Evolutionary conservation across 2,888 invertebrate genomes (phyloP).

Genomic region (Itoplectis maculator): DNA sequence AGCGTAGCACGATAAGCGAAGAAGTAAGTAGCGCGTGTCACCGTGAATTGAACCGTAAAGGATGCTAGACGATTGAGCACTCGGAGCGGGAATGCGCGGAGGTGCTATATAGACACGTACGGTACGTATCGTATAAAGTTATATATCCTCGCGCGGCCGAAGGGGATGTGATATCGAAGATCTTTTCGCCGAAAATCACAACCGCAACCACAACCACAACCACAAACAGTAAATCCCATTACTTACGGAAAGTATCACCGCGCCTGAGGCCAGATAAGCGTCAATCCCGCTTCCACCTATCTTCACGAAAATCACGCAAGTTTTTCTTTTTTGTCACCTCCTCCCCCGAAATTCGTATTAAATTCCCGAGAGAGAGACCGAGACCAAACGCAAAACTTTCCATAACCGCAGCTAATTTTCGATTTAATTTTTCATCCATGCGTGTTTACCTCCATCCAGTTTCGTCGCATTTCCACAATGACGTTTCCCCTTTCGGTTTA

Average conservation of each 20-base stretch:
- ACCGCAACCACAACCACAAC: background rate
- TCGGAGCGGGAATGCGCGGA: background rate
- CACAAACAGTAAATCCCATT: constrained; percentile 6
- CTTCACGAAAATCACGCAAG: background rate
- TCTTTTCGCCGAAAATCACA: constrained; percentile 14
- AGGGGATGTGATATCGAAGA: background rate
- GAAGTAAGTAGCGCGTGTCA: constrained; percentile 29
- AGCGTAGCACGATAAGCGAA: background rate
- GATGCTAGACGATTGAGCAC: constrained; percentile 20
- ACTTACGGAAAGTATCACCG: constrained; percentile 17
- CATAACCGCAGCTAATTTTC: constrained; percentile 7
- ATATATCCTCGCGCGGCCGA: background rate
- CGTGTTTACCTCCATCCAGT: constrained; percentile 29
- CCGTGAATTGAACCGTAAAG: constrained; percentile 27
- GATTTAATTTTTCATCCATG: background rate
- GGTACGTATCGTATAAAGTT: background rate
- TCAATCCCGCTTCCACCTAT: background rate
- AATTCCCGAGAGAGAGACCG: background rate
- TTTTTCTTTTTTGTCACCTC: background rate
- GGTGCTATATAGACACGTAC: background rate
- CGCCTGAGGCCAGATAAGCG: background rate
- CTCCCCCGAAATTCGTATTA: constrained; percentile 2
- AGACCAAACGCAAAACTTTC: constrained; percentile 11
- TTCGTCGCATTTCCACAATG: constrained; percentile 39
- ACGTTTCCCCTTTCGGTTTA: constrained; percentile 25